A percentile compares a stretch with the other conserved stretches of the same genome.
Conservation (phyloP, 2,888 invertebrate genomes). For the Macaria notata region DNA sequence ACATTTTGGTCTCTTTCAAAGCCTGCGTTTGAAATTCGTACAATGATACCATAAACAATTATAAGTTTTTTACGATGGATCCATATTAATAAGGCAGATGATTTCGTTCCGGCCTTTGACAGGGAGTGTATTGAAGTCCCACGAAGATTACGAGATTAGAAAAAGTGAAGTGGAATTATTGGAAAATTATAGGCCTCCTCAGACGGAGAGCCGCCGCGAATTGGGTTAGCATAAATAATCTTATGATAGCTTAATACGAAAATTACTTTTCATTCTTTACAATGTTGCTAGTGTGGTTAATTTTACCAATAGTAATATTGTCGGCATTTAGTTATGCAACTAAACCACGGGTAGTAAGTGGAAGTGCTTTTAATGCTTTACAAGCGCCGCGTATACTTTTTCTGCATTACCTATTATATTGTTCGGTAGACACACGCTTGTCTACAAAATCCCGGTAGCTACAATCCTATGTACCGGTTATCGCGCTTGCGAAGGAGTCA, state of each 20-base stretch:
- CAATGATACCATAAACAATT: constrained; percentile 73
- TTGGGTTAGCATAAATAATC: constrained; percentile 55
- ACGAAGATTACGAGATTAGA: constrained; percentile 69
- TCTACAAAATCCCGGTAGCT: no score
- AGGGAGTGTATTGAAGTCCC: constrained; percentile 75
- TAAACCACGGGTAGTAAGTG: no score
- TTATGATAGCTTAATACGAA: constrained; percentile 38
- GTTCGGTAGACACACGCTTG: no score
- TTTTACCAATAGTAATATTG: no score
- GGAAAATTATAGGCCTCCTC: constrained; percentile 68
- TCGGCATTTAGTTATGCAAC: no score
- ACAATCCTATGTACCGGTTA: no score
- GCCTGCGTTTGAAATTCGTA: constrained; percentile 46
- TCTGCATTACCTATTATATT: no score
- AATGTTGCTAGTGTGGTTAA: background rate
- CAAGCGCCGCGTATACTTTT: no score
- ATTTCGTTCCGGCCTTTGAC: constrained; percentile 63
- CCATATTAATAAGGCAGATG: constrained; percentile 52
- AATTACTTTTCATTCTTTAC: constrained; percentile 17
- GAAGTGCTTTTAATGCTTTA: no score
- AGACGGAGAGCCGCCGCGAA: constrained; percentile 48
- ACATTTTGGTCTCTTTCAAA: constrained; percentile 63
- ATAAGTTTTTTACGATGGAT: constrained; percentile 46
- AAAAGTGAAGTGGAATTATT: constrained; percentile 75
- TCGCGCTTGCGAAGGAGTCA: no score